Conservation (phyloP, 2,113 vertebrate species). For the Menura novaehollandiae region DNA sequence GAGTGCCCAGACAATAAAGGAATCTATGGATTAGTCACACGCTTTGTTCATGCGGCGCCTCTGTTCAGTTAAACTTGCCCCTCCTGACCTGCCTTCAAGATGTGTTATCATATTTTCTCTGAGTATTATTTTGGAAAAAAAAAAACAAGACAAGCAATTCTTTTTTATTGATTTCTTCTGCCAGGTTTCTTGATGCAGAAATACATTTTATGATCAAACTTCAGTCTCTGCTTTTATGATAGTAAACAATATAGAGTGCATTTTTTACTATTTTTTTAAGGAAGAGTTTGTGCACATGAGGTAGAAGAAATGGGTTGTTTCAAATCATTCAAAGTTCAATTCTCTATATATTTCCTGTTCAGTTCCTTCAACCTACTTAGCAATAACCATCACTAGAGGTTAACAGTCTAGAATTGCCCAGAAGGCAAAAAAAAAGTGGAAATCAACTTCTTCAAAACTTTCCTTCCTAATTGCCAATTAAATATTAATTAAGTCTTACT, state of each 20-base stretch:
- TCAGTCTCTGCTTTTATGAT: conserved; percentile 9
- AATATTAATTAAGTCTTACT: neutral
- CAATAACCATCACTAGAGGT: neutral
- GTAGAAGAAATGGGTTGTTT: neutral
- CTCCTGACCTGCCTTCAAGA: conserved; percentile 26
- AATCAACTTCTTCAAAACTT: neutral
- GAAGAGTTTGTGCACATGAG: neutral
- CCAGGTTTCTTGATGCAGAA: conserved; percentile 58
- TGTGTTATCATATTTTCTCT: conserved; percentile 43
- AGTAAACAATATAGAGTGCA: neutral
- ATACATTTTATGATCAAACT: conserved; percentile 54
- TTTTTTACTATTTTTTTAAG: neutral
- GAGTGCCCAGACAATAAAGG: neutral
- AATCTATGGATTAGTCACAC: neutral
- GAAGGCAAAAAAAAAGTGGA: neutral
- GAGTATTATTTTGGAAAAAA: conserved; percentile 22
- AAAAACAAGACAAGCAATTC: conserved; percentile 38
- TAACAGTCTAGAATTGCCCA: neutral
- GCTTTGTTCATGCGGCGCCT: neutral
- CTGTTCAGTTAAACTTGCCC: neutral
- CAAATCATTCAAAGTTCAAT: neutral
- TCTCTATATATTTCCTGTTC: neutral
- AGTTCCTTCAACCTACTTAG: neutral
- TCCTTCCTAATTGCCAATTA: conserved; percentile 36
- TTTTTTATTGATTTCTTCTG: conserved; percentile 65